Evolutionary conservation across 2,797 vertebrate genomes (phyloP), one percentile per base, ranked within the genome.

Genomic region (Sparidentex hasta): DNA sequence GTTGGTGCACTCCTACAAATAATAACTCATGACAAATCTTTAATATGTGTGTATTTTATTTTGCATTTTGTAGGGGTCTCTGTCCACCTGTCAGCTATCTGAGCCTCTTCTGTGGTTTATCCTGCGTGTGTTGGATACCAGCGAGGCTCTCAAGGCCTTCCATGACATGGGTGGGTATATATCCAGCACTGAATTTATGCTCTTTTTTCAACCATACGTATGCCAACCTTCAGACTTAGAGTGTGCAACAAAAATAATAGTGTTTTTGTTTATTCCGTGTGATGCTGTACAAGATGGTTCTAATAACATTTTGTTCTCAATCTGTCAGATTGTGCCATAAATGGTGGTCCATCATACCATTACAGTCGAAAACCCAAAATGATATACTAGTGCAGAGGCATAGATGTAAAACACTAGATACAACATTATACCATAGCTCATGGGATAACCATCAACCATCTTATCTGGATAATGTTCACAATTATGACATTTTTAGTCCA

Each of bases 31-130:
- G 17, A 18, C 16, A 20, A 17, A 9, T 11, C 27, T 62, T 33
- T 17, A 17, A 43, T 17, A 43, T 8, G 7, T 52, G 0, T 69
- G 1, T 29, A 7, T 65, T 69, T 59, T 23, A 0, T 51, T 5
- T 50, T 27, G 4, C 8, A 27, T 63, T 74, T 69, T 65, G 4
- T 74, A 99, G 98, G 98, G 98, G 6, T 99, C 98, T 70, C 97
- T 99, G 3, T 98, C 98, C 63, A 99, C 98, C 9, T 99, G 98
- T 87, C 98, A 99, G 92, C 96, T 99, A 74, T 99, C 98, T 0
- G 98, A 99, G 89, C 98, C 98, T 11, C 94, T 99, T 14, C 91
- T 99, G n/a, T 99, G 98, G 98, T 99, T 99, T 87, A 99, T 99
- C 90, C 95, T 99, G 65, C 95, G 98, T 84, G 98, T 99, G 4